These are phyloP conservation scores for Porites lobata DNA, from an alignment of 92 coral and sea anemone species.

Conservation along the genomic window DNA sequence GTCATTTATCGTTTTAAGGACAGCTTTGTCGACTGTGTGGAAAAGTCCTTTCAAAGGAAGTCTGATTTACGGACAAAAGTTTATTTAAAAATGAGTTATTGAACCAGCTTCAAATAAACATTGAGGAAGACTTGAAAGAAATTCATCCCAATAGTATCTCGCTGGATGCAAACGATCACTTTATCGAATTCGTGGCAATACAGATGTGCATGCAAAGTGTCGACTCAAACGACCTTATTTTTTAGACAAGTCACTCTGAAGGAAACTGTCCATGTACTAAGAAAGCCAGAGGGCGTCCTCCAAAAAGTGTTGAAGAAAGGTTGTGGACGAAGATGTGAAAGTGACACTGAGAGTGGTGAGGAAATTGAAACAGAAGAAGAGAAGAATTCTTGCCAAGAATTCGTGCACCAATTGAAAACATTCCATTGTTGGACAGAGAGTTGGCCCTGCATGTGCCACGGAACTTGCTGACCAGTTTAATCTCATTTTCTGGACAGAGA, in stretches of 20 bases:
- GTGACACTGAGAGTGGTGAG: constrained; percentile 23
- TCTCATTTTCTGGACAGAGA: background rate
- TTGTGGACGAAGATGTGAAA: background rate
- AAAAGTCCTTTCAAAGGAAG: constrained; percentile 20
- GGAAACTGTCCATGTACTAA: constrained; percentile 22
- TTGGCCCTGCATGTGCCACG: constrained; percentile 8
- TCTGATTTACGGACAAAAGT: constrained; percentile 10
- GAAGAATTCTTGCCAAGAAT: constrained; percentile 16
- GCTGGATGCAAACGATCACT: constrained; percentile 31
- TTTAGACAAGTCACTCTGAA: constrained; percentile 25
- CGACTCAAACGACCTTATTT: constrained; percentile 11
- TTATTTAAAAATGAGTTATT: constrained; percentile 35
- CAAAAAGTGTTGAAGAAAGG: background rate
- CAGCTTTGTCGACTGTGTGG: constrained; percentile 39
- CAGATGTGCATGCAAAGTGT: constrained; percentile 10
- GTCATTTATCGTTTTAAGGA: constrained; percentile 21
- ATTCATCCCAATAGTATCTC: constrained; percentile 18
- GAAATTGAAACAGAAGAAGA: background rate
- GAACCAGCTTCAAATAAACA: constrained; percentile 14
- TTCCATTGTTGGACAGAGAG: constrained; percentile 27
- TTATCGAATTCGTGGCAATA: background rate
- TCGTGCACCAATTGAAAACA: constrained; percentile 5
- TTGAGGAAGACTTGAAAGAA: constrained; percentile 11
- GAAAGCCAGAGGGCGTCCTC: constrained; percentile 5
- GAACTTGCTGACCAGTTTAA: constrained; percentile 1